phyloP scores from a whole-genome alignment of 1,140 invertebrate species.

The Drosophila albomicans region DNA sequence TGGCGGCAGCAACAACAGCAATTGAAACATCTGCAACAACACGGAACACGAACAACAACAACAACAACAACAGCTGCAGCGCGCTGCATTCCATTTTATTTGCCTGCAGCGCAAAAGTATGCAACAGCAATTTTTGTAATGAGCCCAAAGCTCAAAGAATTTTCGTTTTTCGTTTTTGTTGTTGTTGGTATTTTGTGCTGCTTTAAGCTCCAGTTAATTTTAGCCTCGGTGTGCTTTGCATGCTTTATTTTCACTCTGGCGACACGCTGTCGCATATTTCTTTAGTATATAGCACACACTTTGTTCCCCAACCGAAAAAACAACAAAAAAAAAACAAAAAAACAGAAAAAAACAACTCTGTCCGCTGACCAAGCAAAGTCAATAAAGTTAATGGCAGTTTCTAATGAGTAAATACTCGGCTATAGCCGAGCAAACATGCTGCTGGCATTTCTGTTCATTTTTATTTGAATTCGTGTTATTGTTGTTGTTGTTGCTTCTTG shows the following conservation, averaged over 20 bases:
- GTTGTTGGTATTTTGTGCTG: not conserved
- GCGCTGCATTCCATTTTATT: constrained; percentile 7
- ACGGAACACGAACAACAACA: constrained; percentile 7
- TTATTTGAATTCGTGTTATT: not conserved
- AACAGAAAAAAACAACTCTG: not conserved
- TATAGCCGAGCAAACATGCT: constrained; percentile 3
- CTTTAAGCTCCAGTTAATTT: constrained; percentile 36
- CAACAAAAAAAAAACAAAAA: too few species aligned
- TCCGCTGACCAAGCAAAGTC: constrained; percentile 31
- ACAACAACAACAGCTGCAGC: not conserved
- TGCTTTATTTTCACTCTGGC: constrained; percentile 26
- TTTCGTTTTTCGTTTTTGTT: not conserved
- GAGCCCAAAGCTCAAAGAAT: constrained; percentile 15
- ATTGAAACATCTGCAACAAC: not conserved
- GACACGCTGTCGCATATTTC: constrained; percentile 36
- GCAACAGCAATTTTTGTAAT: constrained; percentile 41
- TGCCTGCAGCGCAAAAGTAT: constrained; percentile 33
- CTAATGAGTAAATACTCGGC: constrained; percentile 36
- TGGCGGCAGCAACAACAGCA: constrained; percentile 7
- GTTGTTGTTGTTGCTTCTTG: not conserved
- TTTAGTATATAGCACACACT: not conserved
- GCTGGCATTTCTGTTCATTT: constrained; percentile 4
- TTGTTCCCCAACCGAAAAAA: too few species aligned
- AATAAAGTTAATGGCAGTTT: constrained; percentile 55
- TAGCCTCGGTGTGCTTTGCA: not conserved